Percentiles rank a stretch among this genome's conserved stretches.
phyloP scores from a whole-genome alignment of 2,113 vertebrate species.

The Chionis minor region DNA sequence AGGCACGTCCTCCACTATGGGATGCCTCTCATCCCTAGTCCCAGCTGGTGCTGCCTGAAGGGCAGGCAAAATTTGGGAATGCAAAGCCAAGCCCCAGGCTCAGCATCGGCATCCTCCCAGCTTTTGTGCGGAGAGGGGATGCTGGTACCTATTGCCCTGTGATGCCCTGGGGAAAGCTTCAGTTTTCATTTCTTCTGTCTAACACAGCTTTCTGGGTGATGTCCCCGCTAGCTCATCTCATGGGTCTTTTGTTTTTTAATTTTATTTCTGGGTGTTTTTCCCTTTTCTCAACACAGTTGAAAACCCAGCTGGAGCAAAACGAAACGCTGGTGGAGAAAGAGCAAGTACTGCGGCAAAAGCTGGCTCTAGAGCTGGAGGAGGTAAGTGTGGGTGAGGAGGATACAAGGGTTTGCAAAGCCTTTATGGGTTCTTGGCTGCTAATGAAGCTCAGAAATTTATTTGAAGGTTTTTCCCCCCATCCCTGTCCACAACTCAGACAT shows the following conservation, averaged over 20 bases:
- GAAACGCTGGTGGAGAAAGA: slow-evolving; percentile 75
- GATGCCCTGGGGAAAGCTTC: not conserved
- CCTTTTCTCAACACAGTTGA: slow-evolving; percentile 70
- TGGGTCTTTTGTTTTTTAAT: not conserved
- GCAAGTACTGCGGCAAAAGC: slow-evolving; percentile 74
- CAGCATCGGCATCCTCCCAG: accelerated
- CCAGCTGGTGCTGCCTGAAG: not conserved
- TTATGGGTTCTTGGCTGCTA: not conserved
- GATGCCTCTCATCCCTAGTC: not conserved
- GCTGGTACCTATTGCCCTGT: not conserved
- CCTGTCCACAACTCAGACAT: not conserved
- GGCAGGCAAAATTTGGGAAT: not conserved
- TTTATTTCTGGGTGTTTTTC: not conserved
- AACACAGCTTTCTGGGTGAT: not conserved
- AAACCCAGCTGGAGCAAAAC: slow-evolving; percentile 76
- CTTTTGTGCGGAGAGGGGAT: not conserved
- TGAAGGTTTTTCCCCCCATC: not conserved
- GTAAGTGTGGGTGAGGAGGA: slow-evolving; percentile 20
- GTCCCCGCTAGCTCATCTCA: not conserved
- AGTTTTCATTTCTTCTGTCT: not conserved
- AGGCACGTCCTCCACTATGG: not conserved
- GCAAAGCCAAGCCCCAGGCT: not conserved
- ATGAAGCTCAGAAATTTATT: not conserved
- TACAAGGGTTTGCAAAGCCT: not conserved
- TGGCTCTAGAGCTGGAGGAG: slow-evolving; percentile 82